phyloP scores from a whole-genome alignment of 1,140 invertebrate genomes.

The Drosophila busckii region DNA sequence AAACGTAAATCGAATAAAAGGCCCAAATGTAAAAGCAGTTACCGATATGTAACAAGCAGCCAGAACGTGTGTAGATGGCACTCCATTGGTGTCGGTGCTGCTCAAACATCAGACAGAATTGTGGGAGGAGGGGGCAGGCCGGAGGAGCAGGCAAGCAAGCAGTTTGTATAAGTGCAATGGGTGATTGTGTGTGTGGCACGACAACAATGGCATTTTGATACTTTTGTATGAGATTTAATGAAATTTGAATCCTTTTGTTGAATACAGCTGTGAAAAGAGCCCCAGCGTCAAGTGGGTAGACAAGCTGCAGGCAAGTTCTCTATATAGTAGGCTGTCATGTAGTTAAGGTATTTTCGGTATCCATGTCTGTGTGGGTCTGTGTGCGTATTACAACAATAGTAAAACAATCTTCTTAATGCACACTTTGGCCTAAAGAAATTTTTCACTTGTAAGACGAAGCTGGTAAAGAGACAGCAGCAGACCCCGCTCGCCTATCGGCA shows the following conservation, averaged over 20 bases:
- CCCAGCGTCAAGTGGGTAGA: too few relatives aligned
- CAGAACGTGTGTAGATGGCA: conserved; percentile 34
- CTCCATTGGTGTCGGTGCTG: conserved; percentile 21
- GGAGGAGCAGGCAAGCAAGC: neutral
- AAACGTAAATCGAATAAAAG: conserved; percentile 76
- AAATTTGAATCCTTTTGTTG: conserved; percentile 76
- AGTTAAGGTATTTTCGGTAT: conserved; percentile 50
- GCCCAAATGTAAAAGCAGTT: conserved; percentile 70
- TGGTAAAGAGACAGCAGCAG: conserved; percentile 31
- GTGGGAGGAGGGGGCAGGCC: neutral
- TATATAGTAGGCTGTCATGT: conserved; percentile 50
- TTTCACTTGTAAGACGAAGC: conserved; percentile 70
- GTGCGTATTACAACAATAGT: conserved; percentile 71
- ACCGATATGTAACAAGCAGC: conserved; percentile 47
- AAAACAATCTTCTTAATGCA: conserved; percentile 77
- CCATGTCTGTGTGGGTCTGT: conserved; percentile 8
- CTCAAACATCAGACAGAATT: conserved; percentile 1
- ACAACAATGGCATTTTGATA: conserved; percentile 77
- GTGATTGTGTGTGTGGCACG: conserved; percentile 31
- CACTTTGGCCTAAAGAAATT: conserved; percentile 76
- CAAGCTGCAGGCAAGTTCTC: conserved; percentile 31
- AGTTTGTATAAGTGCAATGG: too few relatives aligned
- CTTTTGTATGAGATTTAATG: conserved; percentile 77
- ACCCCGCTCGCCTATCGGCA: conserved; percentile 25
- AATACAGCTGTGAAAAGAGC: conserved; percentile 27